Percentiles rank a stretch among this genome's conserved stretches.
Evolutionary conservation across 2,797 vertebrate species (phyloP).

Genomic region (Sebastes cheni): DNA sequence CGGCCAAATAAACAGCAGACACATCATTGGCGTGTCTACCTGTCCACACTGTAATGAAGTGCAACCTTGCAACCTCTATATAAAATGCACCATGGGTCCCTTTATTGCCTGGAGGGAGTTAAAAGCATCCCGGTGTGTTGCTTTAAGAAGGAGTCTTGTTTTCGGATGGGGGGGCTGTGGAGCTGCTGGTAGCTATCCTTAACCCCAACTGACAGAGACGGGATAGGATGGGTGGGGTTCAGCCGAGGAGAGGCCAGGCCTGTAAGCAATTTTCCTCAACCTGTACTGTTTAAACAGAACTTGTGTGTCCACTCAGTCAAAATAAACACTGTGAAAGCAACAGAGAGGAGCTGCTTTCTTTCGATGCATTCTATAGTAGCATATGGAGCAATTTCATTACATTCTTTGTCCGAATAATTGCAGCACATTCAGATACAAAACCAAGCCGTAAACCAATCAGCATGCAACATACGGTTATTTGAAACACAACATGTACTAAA

Average conservation of each 20-base stretch:
- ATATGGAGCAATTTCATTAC: conserved; percentile 37
- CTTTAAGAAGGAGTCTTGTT: conserved; percentile 63
- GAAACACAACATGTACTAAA: conserved; percentile 34
- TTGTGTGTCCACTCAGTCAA: conserved; percentile 57
- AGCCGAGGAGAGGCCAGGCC: conserved; percentile 38
- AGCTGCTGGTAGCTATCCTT: conserved; percentile 51
- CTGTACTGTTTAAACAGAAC: conserved; percentile 46
- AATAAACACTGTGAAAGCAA: conserved; percentile 59
- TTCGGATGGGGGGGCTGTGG: conserved; percentile 41
- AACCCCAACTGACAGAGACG: conserved; percentile 60
- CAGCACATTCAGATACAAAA: conserved; percentile 18
- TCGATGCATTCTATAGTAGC: conserved; percentile 20
- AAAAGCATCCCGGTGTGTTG: conserved; percentile 62
- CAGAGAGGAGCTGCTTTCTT: conserved; percentile 11
- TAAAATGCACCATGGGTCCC: conserved; percentile 68
- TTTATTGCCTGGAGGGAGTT: conserved; percentile 71
- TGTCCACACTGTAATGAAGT: conserved; percentile 72
- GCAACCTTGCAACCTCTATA: conserved; percentile 69
- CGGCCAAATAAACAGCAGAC: conserved; percentile 71
- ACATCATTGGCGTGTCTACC: conserved; percentile 61
- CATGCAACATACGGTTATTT: conserved; percentile 22
- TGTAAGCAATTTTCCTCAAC: conserved; percentile 74
- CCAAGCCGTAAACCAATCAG: conserved; percentile 32
- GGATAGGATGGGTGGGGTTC: conserved; percentile 34
- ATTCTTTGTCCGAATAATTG: conserved; percentile 36